phyloP scores from a whole-genome alignment of 1,140 invertebrate species.

The Cryptotermes secundus region DNA sequence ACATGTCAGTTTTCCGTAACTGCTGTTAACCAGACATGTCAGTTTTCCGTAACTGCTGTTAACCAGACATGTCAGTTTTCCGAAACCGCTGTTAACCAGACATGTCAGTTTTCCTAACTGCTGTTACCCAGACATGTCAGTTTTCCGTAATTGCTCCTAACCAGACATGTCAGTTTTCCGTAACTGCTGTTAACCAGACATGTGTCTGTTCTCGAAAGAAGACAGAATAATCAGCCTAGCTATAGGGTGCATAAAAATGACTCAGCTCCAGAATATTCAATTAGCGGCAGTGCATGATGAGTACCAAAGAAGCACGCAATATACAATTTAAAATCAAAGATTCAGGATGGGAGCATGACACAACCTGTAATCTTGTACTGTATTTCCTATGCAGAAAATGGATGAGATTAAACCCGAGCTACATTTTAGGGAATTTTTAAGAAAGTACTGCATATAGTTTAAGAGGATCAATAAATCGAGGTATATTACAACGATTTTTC shows the following conservation, averaged over 20 bases:
- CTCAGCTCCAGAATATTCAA: neutral
- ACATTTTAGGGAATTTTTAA: neutral
- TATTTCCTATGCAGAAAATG: neutral
- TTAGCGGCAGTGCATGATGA: neutral
- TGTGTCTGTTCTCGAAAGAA: neutral
- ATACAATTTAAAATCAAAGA: neutral
- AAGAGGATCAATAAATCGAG: neutral
- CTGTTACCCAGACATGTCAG: no score
- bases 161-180: no score
- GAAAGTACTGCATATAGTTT: neutral
- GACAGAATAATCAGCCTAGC: neutral
- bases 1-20: no score
- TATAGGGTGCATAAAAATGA: neutral
- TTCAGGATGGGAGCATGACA: neutral
- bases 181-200: no score
- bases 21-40: no score
- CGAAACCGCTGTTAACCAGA: no score
- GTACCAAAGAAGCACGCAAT: neutral
- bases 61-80: no score
- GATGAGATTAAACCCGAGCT: no score
- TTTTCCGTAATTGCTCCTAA: no score
- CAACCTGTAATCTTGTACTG: neutral
- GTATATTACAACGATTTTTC: neutral
- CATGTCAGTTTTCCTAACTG: no score
- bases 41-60: no score